Evolutionary conservation across 1,140 invertebrate species (phyloP).

Genomic region (Drosophila carrolli): DNA sequence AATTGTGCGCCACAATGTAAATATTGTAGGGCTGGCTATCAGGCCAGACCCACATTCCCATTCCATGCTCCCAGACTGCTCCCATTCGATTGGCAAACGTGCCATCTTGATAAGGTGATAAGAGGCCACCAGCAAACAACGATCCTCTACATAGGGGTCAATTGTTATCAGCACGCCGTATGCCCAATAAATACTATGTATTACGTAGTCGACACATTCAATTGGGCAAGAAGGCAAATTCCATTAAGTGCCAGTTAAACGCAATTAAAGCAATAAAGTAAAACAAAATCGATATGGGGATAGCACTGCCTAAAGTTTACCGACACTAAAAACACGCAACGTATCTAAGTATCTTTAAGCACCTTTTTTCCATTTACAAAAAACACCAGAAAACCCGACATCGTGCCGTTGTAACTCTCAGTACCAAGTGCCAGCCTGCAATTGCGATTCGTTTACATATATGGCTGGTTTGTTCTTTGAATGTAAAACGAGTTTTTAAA

Average conservation of each 20-base stretch:
- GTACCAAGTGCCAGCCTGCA: constrained; percentile 22
- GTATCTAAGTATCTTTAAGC: constrained; percentile 19
- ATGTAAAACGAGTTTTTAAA: constrained; percentile 30
- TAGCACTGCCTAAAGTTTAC: not conserved
- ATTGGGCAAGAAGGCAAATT: constrained; percentile 29
- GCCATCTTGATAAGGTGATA: constrained; percentile 31
- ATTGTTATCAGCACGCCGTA: constrained; percentile 57
- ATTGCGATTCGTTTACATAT: constrained; percentile 32
- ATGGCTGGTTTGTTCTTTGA: constrained; percentile 14
- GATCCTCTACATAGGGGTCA: constrained; percentile 51
- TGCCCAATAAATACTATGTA: constrained; percentile 28
- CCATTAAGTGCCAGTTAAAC: constrained; percentile 9
- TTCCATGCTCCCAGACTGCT: constrained; percentile 5
- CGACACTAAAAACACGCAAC: constrained; percentile 19
- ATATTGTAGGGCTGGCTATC: constrained; percentile 16
- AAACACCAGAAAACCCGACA: constrained; percentile 83
- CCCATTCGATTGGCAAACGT: constrained; percentile 8
- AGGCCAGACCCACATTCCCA: constrained; percentile 1
- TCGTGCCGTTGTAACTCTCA: constrained; percentile 26
- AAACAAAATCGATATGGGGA: constrained; percentile 20
- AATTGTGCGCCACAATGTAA: constrained; percentile 4
- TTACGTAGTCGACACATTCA: constrained; percentile 25
- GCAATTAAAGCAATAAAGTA: constrained; percentile 17
- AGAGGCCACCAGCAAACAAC: constrained; percentile 35
- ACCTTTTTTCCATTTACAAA: constrained; percentile 86